phyloP scores from a whole-genome alignment of 2,797 vertebrate genomes.

The Rhinatrema bivittatum region DNA sequence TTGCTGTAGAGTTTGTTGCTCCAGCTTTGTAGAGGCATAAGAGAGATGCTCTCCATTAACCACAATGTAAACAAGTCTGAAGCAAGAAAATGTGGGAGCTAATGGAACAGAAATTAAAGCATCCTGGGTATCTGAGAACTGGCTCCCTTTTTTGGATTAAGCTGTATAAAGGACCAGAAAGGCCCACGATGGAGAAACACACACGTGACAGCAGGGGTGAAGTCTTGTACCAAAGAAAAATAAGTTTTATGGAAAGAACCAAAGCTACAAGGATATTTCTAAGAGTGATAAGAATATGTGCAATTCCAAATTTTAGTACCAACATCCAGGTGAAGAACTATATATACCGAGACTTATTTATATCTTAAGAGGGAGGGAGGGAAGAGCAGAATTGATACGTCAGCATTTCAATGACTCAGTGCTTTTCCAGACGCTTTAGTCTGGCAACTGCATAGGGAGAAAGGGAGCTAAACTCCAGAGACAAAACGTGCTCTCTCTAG shows the following conservation, averaged over 20 bases:
- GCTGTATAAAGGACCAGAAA: slow-evolving; percentile 1
- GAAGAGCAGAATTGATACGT: too few relatives aligned
- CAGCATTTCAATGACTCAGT: too few relatives aligned
- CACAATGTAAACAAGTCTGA: slow-evolving; percentile 26
- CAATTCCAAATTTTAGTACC: neutral
- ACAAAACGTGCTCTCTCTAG: too few relatives aligned
- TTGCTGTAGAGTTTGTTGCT: too few relatives aligned
- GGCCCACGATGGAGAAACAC: too few relatives aligned
- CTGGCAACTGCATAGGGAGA: too few relatives aligned
- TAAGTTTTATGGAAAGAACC: neutral
- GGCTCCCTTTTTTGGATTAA: neutral
- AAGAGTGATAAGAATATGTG: neutral
- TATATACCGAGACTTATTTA: too few relatives aligned
- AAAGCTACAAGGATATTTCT: slow-evolving; percentile 4
- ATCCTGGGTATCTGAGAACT: slow-evolving; percentile 18
- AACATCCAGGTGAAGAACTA: too few relatives aligned
- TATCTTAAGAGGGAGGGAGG: too few relatives aligned
- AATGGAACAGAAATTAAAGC: slow-evolving; percentile 18
- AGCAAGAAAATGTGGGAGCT: neutral
- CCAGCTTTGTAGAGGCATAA: slow-evolving; percentile 24
- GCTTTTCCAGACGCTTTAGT: too few relatives aligned
- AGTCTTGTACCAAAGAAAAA: slow-evolving; percentile 8
- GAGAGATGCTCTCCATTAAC: neutral
- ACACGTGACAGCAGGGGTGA: neutral
- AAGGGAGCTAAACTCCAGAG: too few relatives aligned